phyloP scores from a whole-genome alignment of 2,797 vertebrate species.

The Galaxias olidus region DNA sequence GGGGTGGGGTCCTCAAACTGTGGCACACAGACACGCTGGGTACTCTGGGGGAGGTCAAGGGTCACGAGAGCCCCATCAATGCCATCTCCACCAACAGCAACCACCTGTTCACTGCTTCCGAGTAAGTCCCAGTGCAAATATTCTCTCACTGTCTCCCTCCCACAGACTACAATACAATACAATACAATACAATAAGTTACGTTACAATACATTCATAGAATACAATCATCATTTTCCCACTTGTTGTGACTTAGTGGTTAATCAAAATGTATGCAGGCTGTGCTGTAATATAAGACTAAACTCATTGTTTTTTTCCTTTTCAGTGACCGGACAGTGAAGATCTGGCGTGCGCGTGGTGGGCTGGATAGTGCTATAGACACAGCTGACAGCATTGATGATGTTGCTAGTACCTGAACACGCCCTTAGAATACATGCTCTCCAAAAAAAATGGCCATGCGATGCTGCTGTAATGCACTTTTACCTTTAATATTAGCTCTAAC shows the following conservation, averaged over 20 bases:
- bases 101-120: constrained; percentile 93
- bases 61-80: constrained; percentile 96
- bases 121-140: constrained; percentile 79
- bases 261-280: too few relatives aligned
- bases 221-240: too few relatives aligned
- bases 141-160: constrained; percentile 2
- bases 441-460: constrained; percentile 21
- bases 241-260: too few relatives aligned
- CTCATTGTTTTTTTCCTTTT: constrained; percentile 29
- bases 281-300: background rate
- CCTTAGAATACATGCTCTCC: constrained; percentile 34
- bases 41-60: constrained; percentile 85
- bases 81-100: constrained; percentile 90
- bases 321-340: constrained; percentile 95
- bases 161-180: too few relatives aligned
- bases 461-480: constrained; percentile 67
- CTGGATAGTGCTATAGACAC: constrained; percentile 74
- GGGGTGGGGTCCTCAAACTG: constrained; percentile 91
- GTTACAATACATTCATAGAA: too few relatives aligned
- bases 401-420: constrained; percentile 63
- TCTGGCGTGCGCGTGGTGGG: constrained; percentile 87
- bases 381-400: constrained; percentile 65
- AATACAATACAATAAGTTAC: too few relatives aligned
- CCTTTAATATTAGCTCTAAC: constrained; percentile 23
- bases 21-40: constrained; percentile 90